phyloP scores from a whole-genome alignment of 2,797 vertebrate species.

The Myripristis murdjan region DNA sequence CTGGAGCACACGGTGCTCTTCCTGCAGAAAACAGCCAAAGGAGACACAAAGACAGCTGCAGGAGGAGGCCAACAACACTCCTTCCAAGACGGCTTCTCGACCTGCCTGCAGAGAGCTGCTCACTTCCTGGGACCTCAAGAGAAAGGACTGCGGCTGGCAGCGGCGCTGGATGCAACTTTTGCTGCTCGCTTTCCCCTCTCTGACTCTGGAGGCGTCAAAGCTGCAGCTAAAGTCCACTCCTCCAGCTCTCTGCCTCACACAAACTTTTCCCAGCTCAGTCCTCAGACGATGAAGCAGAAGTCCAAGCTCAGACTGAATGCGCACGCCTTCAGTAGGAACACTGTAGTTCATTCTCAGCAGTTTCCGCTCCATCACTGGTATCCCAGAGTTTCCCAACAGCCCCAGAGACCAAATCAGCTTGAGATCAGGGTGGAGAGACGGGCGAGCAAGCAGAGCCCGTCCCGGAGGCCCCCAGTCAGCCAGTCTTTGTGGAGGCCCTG shows the following conservation, averaged over 20 bases:
- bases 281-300: constrained; percentile 53
- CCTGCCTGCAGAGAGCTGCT: constrained; percentile 73
- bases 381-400: constrained; percentile 20
- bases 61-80: constrained; percentile 38
- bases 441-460: constrained; percentile 30
- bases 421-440: constrained; percentile 6
- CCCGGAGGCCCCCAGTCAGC: constrained; percentile 31
- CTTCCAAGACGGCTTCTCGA: constrained; percentile 76
- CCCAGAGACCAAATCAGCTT: constrained; percentile 19
- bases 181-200: constrained; percentile 34
- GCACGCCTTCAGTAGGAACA: not conserved
- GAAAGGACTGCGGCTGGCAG: constrained; percentile 58
- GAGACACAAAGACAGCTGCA: constrained; percentile 4
- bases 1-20: constrained; percentile 88
- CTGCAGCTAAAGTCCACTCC: constrained; percentile 8
- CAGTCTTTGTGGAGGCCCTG: constrained; percentile 82
- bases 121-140: constrained; percentile 73
- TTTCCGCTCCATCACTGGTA: constrained; percentile 11
- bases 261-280: constrained; percentile 48
- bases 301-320: constrained; percentile 24
- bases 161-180: constrained; percentile 46
- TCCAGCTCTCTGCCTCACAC: constrained; percentile 43
- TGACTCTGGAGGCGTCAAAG: constrained; percentile 15
- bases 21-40: constrained; percentile 71
- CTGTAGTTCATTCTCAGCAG: not conserved